Conservation (phyloP, 2,888 invertebrate genomes). For the Protodeltote pygarga region DNA sequence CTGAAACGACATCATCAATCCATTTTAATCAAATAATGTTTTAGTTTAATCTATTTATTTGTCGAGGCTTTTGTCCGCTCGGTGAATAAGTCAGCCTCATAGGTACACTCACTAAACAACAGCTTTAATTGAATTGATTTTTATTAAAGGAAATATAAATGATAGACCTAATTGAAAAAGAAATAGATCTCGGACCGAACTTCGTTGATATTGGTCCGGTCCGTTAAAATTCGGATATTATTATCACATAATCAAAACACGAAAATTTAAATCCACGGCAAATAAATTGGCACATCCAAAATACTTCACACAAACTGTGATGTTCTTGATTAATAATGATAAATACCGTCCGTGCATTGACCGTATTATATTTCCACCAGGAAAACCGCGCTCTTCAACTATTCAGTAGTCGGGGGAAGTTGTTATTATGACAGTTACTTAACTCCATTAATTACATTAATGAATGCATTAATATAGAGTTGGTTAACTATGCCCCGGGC, state of each 20-base stretch:
- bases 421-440: slow-evolving; percentile 71
- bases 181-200: too few species aligned
- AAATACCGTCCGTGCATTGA: slow-evolving; percentile 37
- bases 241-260: not conserved
- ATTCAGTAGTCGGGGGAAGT: slow-evolving; percentile 51
- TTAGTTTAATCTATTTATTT: too few species aligned
- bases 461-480: slow-evolving; percentile 78
- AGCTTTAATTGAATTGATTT: too few species aligned
- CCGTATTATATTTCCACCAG: slow-evolving; percentile 41
- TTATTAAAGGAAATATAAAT: too few species aligned
- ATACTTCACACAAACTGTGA: slow-evolving; percentile 20
- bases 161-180: too few species aligned
- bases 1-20: too few species aligned
- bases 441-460: slow-evolving; percentile 81
- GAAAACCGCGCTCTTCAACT: slow-evolving; percentile 60
- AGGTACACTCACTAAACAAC: too few species aligned
- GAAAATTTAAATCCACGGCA: not conserved
- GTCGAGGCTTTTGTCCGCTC: too few species aligned
- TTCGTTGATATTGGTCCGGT: too few species aligned
- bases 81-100: too few species aligned
- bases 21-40: too few species aligned
- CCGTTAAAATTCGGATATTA: too few species aligned
- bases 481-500: slow-evolving; percentile 66
- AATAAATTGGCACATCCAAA: not conserved
- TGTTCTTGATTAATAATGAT: slow-evolving; percentile 24